Base-by-base conservation (phyloP, 2,888 invertebrate species). In the Agrochola macilenta region DNA sequence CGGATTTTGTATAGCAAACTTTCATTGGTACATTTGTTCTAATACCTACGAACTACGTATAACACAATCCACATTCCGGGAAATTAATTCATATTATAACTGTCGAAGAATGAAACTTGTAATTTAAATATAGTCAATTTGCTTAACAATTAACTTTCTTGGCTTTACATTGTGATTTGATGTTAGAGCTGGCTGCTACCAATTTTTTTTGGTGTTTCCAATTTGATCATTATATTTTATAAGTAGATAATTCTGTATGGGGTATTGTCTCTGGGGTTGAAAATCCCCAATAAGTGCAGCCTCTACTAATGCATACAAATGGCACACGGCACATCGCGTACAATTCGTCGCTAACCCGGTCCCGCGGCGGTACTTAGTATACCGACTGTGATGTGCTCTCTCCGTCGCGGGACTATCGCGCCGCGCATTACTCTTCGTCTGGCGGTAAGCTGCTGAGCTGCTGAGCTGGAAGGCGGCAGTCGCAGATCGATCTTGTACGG, bases 401-500 rank as follows among this genome's bases (percentile, higher is more conserved):
- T 39, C 11, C 35, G 11, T 60, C 58, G 20, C 63, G 52, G 49
- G 49, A 64, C 61, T 46, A 52, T 66, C 70, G 58, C 63, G n/a
- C 58, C 65, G 52, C 61, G 57, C 66, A 82, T 82, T 82, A 74
- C 66, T 82, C 85, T 82, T 75, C 85, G 54, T 82, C 85, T 60
- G 30, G 26, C 57, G 66, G 52, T 74, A 70, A 79, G 78, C 78
- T 76, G 77, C 77, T 54, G 66, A 77, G 80, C 49, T 57, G 57
- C n/a, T 14, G 81, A 49, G 60, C 20, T 52, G 35, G 61, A 43
- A 39, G 8, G 14, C 35, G 26, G 75, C 17, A 64, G 43, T 23
- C 26, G 17, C 73, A 14, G 30, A 72, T 84, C 58, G 26, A 46
- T 81, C 52, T 71, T 58, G 58, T 35, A 35, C n/a, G 35, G 23